Base-by-base conservation (phyloP, 2,797 vertebrate genomes). In the Alexandromys oeconomus region DNA sequence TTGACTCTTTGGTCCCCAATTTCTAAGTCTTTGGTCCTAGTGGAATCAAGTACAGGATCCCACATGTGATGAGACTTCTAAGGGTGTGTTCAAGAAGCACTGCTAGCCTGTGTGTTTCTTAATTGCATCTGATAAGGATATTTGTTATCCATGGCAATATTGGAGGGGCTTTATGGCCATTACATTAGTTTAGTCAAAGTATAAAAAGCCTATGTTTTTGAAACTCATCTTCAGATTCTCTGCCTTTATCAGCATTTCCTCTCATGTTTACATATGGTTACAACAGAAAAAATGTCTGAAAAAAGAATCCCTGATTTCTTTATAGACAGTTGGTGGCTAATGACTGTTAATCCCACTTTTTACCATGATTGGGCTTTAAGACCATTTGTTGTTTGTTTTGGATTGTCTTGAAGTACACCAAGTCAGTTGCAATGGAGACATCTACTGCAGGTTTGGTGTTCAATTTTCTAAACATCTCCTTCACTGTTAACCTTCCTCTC, bases 41-140 rank as follows among this genome's bases (percentile, higher is more conserved):
- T 23, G 25, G 29, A 84, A 78, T 10, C 4, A n/a, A 13, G 2
- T 6, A 65, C 46, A 31, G 0, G 5, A 9, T 51, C 21, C 61
- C 37, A 51, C 0, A 0, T 71, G 4, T 1, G 40, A 2, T 10
- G 57, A 84, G 46, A 34, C 25, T 37, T 61, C 8, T 65, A 23
- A 15, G 10, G n/a, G 48, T 29, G 11, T 10, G 15, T 0, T 11
- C 0, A 0, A 10, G 3, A 21, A 51, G 23, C 9, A 6, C 14
- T 15, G 13, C n/a, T 1, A 17, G 17, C 0, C 2, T 21, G 54
- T 5, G 1, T 5, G 17, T 13, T 2, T 7, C 10, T 12, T 5
- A 9, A 17, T 59, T 0, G 0, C 9, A 67, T 31, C 0, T 46
- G 29, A 37, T 19, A n/a, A 65, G 23, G 13, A 78, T 65, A 59